Conservation (phyloP, 2,797 vertebrate species). For the Brachyalestes nurse region DNA sequence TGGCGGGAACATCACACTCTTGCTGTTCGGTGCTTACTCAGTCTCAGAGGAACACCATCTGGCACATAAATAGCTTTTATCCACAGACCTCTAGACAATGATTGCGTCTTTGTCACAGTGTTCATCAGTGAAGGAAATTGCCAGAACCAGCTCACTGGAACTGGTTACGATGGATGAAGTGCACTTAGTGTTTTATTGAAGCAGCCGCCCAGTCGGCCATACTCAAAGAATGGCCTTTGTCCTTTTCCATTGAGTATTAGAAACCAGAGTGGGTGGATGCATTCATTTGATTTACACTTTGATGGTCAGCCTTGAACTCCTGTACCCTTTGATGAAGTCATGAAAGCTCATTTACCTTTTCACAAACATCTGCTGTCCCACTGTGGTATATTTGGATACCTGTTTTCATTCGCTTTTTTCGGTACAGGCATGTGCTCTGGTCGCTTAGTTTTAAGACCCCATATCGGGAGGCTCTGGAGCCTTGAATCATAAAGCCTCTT, state of each 20-base stretch:
- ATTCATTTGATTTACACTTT: constrained; percentile 41
- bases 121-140: constrained; percentile 27
- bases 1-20: constrained; percentile 53
- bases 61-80: constrained; percentile 60
- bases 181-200: constrained; percentile 36
- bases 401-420: constrained; percentile 5
- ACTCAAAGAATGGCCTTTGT: constrained; percentile 28
- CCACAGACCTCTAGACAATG: constrained; percentile 48
- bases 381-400: background rate
- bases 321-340: background rate
- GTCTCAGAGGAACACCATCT: constrained; percentile 55
- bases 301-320: constrained; percentile 7
- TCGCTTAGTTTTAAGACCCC: background rate
- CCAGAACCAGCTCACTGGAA: constrained; percentile 33
- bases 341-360: background rate
- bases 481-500: background rate
- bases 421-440: background rate
- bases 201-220: background rate
- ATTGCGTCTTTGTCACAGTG: constrained; percentile 29
- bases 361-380: background rate
- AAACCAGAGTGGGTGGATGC: constrained; percentile 13
- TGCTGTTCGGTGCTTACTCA: constrained; percentile 44
- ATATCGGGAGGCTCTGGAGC: background rate
- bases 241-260: constrained; percentile 7
- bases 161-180: constrained; percentile 36